Base-by-base conservation (phyloP, 1,140 invertebrate genomes). In the Tetranychus urticae region DNA sequence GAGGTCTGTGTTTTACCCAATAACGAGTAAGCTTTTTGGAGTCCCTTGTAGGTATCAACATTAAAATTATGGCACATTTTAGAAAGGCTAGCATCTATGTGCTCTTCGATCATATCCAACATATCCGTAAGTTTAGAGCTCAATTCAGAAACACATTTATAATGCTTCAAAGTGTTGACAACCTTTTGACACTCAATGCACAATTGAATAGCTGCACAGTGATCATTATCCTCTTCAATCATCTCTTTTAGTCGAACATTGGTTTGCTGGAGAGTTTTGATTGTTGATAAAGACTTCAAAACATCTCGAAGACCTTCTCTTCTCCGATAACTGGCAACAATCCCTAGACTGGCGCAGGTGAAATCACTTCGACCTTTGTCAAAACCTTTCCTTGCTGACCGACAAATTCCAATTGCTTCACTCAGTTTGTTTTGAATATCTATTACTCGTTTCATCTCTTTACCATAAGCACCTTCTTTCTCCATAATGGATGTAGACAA, bases 401-500 rank as follows among this genome's bases (percentile, higher is more conserved):
- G 77, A 68, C 84, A 90, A 2, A 80, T 80, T 64, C 78, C 74
- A 12, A 88, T 68, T 1, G 83, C 81, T 50, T 80, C 77, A 62
- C 80, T 75, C 31, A 94, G 71, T 66, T 84, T 76, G 67, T 82
- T 76, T 69, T 89, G 77, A 61, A 91, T 79, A 63, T 82, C 79
- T 62, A 83, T 77, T 31, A 94, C 84, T 63, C 83, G 79, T 57
- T 82, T 75, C 65, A 94, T 84, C 71, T 94, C 87, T 13, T 79
- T 76, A 62, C 84, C 83, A 71, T 88, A 93, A 2, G 81, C 77
- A 65, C 80, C 81, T 59, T 91, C 82, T 65, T 94, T 88, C 70
- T 93, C 84, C 10, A 91, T 74, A 66, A 94, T 92, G 23, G 93
- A 75, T 65, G 91, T 85, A 0, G 91, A 78, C 0, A 93, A 84